Conservation (phyloP, 2,797 vertebrate genomes). For the Lemur catta region DNA sequence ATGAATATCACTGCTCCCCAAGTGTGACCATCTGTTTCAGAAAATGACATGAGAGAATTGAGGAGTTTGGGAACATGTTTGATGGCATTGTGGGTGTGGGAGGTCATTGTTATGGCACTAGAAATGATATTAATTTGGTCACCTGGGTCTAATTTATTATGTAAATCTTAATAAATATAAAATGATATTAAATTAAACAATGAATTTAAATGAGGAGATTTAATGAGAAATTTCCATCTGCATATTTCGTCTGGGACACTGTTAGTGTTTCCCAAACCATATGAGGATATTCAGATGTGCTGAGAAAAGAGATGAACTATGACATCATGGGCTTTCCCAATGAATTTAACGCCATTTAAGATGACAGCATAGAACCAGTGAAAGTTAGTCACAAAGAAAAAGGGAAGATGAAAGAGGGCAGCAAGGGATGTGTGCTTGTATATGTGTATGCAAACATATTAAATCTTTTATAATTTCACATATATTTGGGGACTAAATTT, state of each 20-base stretch:
- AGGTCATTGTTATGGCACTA: slow-evolving; percentile 34
- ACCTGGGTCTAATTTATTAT: slow-evolving; percentile 45
- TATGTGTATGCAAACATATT: not conserved
- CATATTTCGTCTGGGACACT: slow-evolving; percentile 1
- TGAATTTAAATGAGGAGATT: slow-evolving; percentile 48
- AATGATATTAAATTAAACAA: slow-evolving; percentile 58
- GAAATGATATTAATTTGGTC: slow-evolving; percentile 47
- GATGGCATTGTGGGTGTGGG: not conserved
- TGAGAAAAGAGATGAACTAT: not conserved
- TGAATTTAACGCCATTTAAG: not conserved
- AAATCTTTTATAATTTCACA: not conserved
- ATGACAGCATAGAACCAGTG: not conserved
- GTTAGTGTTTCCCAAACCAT: not conserved
- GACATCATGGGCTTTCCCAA: not conserved
- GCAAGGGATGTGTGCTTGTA: not conserved
- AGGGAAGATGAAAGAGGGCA: not conserved
- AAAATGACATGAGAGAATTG: slow-evolving; percentile 6
- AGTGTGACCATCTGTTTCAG: slow-evolving; percentile 51
- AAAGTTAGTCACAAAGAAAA: not conserved
- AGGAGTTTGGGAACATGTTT: slow-evolving; percentile 23
- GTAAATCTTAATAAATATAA: slow-evolving; percentile 60
- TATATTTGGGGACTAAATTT: not conserved
- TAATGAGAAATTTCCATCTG: slow-evolving; percentile 55
- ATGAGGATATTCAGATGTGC: not conserved
- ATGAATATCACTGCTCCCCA: slow-evolving; percentile 18